Conservation (phyloP, 2,113 vertebrate species). For the Platysternon megacephalum region DNA sequence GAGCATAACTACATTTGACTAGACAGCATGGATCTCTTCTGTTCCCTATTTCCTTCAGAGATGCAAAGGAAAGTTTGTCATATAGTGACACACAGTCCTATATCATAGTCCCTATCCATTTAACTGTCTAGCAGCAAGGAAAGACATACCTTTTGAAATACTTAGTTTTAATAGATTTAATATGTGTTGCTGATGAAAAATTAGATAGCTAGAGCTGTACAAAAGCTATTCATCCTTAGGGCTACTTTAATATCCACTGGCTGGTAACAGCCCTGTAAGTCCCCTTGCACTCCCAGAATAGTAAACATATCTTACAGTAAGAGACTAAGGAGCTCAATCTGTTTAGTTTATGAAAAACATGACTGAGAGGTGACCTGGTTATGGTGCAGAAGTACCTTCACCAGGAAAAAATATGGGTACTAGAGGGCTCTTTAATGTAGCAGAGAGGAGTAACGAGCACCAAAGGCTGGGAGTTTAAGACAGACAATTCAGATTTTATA, state of each 20-base stretch:
- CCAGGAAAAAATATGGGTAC: background rate
- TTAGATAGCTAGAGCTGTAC: background rate
- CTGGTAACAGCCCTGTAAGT: background rate
- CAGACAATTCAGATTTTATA: background rate
- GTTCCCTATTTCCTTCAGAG: background rate
- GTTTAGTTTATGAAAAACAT: background rate
- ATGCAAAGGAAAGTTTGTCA: background rate
- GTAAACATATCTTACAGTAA: background rate
- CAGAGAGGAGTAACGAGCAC: background rate
- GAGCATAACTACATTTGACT: background rate
- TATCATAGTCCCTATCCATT: background rate
- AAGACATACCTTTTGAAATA: background rate
- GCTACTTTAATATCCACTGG: background rate
- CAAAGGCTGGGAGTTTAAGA: rapidly evolving
- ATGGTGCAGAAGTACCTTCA: background rate
- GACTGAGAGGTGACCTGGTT: background rate
- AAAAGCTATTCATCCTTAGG: background rate
- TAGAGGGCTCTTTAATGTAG: background rate
- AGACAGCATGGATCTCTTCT: background rate
- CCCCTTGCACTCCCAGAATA: background rate
- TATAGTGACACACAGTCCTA: background rate
- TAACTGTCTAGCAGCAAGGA: background rate
- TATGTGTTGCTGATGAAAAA: background rate
- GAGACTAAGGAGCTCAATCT: background rate
- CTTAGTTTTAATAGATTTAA: background rate